phyloP scores from a whole-genome alignment of 2,797 vertebrate genomes.

The Gallinago solitaria region DNA sequence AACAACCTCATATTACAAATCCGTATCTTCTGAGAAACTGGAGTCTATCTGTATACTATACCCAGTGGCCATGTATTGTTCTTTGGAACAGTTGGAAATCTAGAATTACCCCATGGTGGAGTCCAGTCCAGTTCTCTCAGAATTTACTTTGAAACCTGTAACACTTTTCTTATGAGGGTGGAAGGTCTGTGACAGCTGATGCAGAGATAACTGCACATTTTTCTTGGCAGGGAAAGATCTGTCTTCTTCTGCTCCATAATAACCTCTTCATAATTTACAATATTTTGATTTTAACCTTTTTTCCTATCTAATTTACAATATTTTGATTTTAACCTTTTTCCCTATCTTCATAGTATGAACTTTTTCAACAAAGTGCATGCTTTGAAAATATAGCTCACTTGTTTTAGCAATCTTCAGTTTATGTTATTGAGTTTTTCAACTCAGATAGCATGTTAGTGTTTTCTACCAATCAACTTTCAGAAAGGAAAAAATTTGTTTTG shows the following conservation, averaged over 20 bases:
- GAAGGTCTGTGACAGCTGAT: background rate
- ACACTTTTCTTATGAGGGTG: background rate
- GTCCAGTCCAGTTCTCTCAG: background rate
- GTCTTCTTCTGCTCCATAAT: background rate
- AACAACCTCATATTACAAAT: background rate
- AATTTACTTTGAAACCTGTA: constrained; percentile 2
- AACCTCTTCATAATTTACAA: background rate
- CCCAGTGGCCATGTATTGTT: background rate
- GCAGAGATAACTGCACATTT: background rate
- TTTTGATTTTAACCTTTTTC: constrained; percentile 14
- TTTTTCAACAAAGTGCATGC: background rate
- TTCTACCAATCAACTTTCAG: background rate
- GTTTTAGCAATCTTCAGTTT: background rate
- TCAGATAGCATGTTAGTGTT: background rate
- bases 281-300: constrained; percentile 16
- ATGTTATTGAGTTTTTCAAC: background rate
- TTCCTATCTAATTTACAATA: background rate
- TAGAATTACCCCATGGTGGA: background rate
- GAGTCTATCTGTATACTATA: background rate
- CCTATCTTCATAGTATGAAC: background rate
- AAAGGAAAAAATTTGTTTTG: background rate
- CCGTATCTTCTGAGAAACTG: background rate
- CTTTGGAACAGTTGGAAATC: background rate
- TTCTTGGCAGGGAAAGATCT: background rate
- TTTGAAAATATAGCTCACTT: background rate